Conservation (phyloP, 2,888 invertebrate species). For the Ethmia dodecea region DNA sequence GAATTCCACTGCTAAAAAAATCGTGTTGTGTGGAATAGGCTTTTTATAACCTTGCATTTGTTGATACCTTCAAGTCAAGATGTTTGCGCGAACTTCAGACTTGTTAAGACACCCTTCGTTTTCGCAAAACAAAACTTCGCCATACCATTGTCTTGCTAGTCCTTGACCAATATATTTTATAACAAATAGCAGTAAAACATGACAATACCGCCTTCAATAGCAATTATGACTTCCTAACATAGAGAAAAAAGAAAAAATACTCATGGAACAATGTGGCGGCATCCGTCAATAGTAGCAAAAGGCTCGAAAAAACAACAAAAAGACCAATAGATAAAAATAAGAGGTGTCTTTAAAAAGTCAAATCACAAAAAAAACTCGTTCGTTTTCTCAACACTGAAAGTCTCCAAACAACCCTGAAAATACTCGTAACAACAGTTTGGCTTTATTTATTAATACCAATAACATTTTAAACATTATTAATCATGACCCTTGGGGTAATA, state of each 20-base stretch:
- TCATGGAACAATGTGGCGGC: slow-evolving; percentile 25
- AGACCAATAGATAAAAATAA: background rate
- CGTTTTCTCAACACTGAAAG: background rate
- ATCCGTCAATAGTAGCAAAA: slow-evolving; percentile 21
- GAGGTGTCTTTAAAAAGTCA: slow-evolving; percentile 1
- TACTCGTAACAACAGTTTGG: too few relatives aligned
- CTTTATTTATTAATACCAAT: too few relatives aligned
- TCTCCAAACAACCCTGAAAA: too few relatives aligned
- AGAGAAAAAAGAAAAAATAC: slow-evolving; percentile 29
- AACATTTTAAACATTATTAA: too few relatives aligned
- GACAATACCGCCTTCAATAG: slow-evolving; percentile 26
- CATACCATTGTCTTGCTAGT: slow-evolving; percentile 29
- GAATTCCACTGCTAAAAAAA: too few relatives aligned
- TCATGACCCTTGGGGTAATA: too few relatives aligned
- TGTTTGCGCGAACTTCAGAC: too few relatives aligned
- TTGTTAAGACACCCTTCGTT: slow-evolving; percentile 23
- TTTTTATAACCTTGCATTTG: too few relatives aligned
- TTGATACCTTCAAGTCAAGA: too few relatives aligned
- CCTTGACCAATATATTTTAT: slow-evolving; percentile 38
- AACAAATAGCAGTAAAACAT: slow-evolving; percentile 31
- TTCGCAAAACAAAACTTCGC: slow-evolving; percentile 29
- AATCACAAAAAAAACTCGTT: too few relatives aligned
- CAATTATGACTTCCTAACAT: slow-evolving; percentile 39
- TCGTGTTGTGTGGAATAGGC: too few relatives aligned
- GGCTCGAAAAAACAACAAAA: slow-evolving; percentile 8